Base-by-base conservation (phyloP, 2,113 vertebrate species). In the Zingel zingel region DNA sequence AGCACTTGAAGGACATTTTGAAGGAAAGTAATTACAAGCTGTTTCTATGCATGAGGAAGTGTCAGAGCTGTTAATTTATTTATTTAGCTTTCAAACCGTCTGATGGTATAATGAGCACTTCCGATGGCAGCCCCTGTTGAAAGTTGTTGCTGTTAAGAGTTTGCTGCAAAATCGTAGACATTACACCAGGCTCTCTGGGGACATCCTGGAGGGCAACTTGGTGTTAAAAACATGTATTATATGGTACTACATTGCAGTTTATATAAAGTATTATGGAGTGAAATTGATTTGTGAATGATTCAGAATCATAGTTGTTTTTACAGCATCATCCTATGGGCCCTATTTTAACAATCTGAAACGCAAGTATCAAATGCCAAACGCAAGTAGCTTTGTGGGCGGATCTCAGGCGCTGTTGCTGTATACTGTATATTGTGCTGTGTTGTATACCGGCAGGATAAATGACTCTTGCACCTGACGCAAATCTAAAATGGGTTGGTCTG, bases 41-140 rank as follows among this genome's bases (percentile, higher is more conserved):
- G 56, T 75, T 74, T 43, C 43, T 13, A 8, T 58, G 43, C 63
- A 58, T 67, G 73, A 82, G 61, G 66, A 85, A 16, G 72, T 77
- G 81, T 81, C 81, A 72, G 23, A n/a, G 30, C 56, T 45, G 5
- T 75, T 81, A 74, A 69, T 75, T 73, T 19, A 83, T 86, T 84
- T 74, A 77, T 90, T 86, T 77, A 68, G 62, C 71, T 87, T 90
- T 90, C 75, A 90, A 82, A 65, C 73, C 27, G 58, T 67, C 65
- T 77, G 87, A 85, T 76, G 72, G 69, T 74, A 74, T 88, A 93
- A 93, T 89, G 57, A 89, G 83, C 39, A 57, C 81, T 77, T 88
- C 30, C 62, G 51, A 75, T 74, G 80, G 86, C 86, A 86, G 64
- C 57, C 48, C 6, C 12, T 6, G 6, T 76, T 86, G 78, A 61